Percentiles rank a stretch among this genome's conserved stretches.
Evolutionary conservation across 1,140 invertebrate genomes (phyloP).

Genomic region (Pomacea maculata): DNA sequence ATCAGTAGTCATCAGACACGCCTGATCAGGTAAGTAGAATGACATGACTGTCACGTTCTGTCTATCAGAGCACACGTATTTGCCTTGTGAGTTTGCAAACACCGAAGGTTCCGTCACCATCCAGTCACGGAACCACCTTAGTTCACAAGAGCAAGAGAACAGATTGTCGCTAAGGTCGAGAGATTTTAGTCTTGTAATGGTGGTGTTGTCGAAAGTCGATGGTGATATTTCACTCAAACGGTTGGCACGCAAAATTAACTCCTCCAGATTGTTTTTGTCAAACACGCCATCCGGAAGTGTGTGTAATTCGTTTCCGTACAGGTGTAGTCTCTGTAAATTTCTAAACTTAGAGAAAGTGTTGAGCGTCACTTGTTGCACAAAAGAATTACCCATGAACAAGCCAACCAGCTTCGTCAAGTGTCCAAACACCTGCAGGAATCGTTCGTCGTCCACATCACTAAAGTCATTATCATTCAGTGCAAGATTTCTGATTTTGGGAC

Average conservation of each 20-base stretch:
- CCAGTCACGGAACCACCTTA: conserved; percentile 25
- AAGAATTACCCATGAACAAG: neutral
- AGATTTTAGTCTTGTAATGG: neutral
- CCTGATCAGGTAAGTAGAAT: conserved; percentile 5
- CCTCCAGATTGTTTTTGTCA: neutral
- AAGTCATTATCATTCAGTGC: conserved; percentile 31
- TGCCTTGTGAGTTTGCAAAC: neutral
- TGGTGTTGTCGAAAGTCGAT: neutral
- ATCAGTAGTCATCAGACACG: conserved; percentile 3
- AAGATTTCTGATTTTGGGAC: conserved; percentile 37
- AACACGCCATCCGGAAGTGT: neutral
- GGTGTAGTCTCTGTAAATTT: neutral
- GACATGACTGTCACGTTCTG: neutral
- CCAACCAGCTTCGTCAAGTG: neutral
- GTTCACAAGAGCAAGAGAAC: conserved; percentile 18
- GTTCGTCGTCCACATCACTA: conserved; percentile 24
- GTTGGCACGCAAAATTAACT: neutral
- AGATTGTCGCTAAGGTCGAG: conserved; percentile 20
- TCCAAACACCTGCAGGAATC: conserved; percentile 3
- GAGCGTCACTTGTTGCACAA: neutral
- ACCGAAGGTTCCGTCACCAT: neutral
- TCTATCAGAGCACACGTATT: conserved; percentile 4
- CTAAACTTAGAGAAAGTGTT: neutral
- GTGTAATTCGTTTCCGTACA: neutral
- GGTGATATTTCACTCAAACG: neutral